These are phyloP conservation scores for Tyrophagus putrescentiae DNA, from an alignment of 1,140 invertebrate genomes.

Conservation along the genomic window DNA sequence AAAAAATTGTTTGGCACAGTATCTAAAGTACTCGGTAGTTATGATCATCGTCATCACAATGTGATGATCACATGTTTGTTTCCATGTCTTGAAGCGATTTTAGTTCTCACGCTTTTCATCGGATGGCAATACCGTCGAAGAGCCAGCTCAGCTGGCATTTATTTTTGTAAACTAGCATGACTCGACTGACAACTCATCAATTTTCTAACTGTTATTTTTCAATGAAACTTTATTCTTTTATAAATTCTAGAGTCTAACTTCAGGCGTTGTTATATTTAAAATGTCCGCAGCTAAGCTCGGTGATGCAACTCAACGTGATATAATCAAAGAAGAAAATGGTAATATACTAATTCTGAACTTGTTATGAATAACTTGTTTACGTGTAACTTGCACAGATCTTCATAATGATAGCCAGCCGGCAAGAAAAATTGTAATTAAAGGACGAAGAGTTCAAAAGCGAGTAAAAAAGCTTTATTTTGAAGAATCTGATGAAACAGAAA, in stretches of 20 bases:
- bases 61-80: too few species aligned
- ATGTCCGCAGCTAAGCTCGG: not conserved
- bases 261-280: not conserved
- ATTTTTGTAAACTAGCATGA: too few species aligned
- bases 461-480: not conserved
- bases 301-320: not conserved
- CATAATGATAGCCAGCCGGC: not conserved
- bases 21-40: too few species aligned
- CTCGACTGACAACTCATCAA: too few species aligned
- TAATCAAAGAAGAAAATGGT: not conserved
- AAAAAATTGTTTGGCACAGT: not conserved
- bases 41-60: too few species aligned
- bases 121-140: not conserved
- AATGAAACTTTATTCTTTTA: too few species aligned
- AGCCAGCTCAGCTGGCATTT: not conserved
- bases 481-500: constrained; percentile 10
- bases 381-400: not conserved
- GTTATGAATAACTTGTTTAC: not conserved
- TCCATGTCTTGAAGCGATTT: not conserved
- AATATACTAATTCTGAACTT: not conserved
- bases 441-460: not conserved
- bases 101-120: not conserved
- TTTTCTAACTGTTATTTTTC: too few species aligned
- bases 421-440: constrained; percentile 7
- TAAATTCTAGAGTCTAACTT: too few species aligned